phyloP scores from a whole-genome alignment of 2,113 vertebrate genomes.

The Cavia aperea region DNA sequence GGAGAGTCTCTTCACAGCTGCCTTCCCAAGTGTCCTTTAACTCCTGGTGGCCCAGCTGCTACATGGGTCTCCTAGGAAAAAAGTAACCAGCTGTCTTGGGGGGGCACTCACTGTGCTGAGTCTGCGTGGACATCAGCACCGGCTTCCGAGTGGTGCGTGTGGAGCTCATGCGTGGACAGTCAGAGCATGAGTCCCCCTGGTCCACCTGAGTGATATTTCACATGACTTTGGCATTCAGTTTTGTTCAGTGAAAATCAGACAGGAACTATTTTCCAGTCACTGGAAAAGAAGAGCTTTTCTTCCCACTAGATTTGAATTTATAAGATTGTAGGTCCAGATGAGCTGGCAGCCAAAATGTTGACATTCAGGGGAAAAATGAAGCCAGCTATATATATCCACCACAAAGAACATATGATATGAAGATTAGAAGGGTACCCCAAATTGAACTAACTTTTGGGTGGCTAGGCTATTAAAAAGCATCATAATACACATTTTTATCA shows the following conservation, averaged over 20 bases:
- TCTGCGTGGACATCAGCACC: neutral
- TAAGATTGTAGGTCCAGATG: slow-evolving; percentile 41
- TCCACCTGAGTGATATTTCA: neutral
- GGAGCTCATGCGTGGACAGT: neutral
- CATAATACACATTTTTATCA: slow-evolving; percentile 11
- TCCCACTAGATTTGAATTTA: slow-evolving; percentile 16
- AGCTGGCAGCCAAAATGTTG: slow-evolving; percentile 33
- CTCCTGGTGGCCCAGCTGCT: neutral
- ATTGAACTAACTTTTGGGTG: neutral
- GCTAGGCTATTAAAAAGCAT: neutral
- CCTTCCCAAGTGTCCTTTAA: neutral
- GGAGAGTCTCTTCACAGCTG: neutral
- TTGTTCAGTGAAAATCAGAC: slow-evolving; percentile 9
- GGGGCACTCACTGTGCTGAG: neutral
- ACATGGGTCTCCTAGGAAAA: neutral
- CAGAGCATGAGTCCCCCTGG: neutral
- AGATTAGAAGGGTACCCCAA: neutral
- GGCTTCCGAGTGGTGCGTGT: neutral
- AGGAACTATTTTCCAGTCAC: neutral
- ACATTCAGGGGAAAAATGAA: neutral
- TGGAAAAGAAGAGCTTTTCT: slow-evolving; percentile 10
- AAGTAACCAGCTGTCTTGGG: neutral
- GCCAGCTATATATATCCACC: neutral
- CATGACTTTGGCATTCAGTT: neutral
- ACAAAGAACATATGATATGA: neutral